A percentile compares a stretch with the other conserved stretches of the same genome.
Evolutionary conservation across 2,113 vertebrate species (phyloP).

Genomic region (Paradoxurus hermaphroditus): DNA sequence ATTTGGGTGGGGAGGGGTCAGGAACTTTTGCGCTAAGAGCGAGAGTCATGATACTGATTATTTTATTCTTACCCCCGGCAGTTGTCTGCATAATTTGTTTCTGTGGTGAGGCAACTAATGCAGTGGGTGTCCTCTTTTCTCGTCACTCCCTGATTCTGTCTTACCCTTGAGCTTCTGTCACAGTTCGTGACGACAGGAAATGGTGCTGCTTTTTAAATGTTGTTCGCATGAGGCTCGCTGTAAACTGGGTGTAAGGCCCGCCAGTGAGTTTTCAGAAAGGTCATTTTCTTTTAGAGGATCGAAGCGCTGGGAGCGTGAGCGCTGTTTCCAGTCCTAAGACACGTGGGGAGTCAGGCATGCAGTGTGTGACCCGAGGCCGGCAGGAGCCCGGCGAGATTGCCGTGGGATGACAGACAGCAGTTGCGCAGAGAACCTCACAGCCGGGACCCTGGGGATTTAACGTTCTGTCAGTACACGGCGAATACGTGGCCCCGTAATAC

Average conservation of each 20-base stretch:
- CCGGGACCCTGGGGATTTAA: neutral
- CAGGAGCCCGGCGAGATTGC: neutral
- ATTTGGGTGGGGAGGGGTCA: neutral
- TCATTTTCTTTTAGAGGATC: neutral
- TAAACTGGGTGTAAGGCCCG: neutral
- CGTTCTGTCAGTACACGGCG: accelerated
- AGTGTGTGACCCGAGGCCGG: neutral
- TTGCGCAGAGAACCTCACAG: neutral
- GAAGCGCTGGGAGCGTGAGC: neutral
- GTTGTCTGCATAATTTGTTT: neutral
- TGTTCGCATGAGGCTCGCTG: neutral
- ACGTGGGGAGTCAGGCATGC: neutral
- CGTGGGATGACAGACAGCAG: neutral
- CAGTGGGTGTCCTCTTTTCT: neutral
- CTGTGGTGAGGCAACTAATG: neutral
- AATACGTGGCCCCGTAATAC: neutral
- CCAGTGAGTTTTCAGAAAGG: neutral
- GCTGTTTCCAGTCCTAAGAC: neutral
- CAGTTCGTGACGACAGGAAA: neutral
- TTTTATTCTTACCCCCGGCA: neutral
- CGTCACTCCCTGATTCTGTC: neutral
- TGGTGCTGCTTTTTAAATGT: neutral
- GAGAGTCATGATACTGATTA: too few relatives aligned
- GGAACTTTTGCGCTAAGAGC: neutral
- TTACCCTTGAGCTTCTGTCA: neutral